Conservation (phyloP, 2,797 vertebrate genomes). For the Danio kyathit region DNA sequence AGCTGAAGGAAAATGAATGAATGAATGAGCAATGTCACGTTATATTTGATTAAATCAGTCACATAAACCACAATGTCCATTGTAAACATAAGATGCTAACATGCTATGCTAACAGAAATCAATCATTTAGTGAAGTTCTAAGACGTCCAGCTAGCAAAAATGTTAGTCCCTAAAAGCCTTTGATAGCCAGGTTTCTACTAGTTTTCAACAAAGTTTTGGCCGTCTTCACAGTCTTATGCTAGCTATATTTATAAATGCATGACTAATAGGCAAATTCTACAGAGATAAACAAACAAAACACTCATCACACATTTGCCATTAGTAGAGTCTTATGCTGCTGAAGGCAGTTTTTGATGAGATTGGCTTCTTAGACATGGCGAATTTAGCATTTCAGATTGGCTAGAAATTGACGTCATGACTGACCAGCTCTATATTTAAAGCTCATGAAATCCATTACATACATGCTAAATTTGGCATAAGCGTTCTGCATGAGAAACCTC, state of each 20-base stretch:
- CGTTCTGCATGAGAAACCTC: neutral
- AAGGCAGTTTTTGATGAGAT: neutral
- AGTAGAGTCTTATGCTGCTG: neutral
- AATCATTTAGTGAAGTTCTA: neutral
- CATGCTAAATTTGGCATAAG: neutral
- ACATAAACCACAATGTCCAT: neutral
- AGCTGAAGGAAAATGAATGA: too few species aligned
- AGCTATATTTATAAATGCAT: too few species aligned
- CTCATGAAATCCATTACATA: neutral
- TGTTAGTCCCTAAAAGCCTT: neutral
- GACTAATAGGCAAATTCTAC: too few species aligned
- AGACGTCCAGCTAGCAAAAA: neutral
- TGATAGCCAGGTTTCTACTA: neutral
- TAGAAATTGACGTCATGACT: neutral
- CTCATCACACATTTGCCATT: neutral
- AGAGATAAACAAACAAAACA: neutral
- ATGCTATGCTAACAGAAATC: neutral
- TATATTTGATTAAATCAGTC: neutral
- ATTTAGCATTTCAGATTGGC: constrained; percentile 14
- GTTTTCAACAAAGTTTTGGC: neutral
- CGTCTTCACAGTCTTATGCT: neutral
- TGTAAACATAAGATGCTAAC: neutral
- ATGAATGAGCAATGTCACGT: neutral
- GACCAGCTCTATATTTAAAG: constrained; percentile 12
- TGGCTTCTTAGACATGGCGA: neutral